Percentiles rank a stretch among this genome's conserved stretches.
phyloP scores from a whole-genome alignment of 2,888 invertebrate genomes.

The Creontiades dilutus region DNA sequence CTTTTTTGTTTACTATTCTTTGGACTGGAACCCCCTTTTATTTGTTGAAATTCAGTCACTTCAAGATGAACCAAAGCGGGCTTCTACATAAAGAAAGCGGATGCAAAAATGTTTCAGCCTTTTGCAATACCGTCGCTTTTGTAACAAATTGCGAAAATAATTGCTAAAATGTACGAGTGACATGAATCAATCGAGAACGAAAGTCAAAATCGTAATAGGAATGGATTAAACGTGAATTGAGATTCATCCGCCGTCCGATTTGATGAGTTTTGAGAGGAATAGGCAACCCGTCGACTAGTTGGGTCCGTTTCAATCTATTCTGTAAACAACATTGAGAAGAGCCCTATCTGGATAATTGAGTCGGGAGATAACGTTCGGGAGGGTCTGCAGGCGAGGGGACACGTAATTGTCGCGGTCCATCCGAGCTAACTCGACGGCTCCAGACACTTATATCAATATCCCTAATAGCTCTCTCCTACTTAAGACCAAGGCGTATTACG shows the following conservation, averaged over 20 bases:
- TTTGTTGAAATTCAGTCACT: too few relatives aligned
- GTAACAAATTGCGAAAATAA: too few relatives aligned
- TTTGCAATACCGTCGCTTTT: too few relatives aligned
- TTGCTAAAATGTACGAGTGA: too few relatives aligned
- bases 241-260: not conserved
- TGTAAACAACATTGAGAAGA: constrained; percentile 42
- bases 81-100: too few relatives aligned
- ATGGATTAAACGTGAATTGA: not conserved
- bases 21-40: too few relatives aligned
- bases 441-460: constrained; percentile 42
- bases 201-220: not conserved
- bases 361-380: constrained; percentile 7
- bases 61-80: too few relatives aligned
- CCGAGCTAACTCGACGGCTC: constrained; percentile 29
- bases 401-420: constrained; percentile 36
- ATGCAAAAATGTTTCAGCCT: too few relatives aligned
- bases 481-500: too few relatives aligned
- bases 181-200: not conserved
- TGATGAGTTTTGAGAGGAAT: constrained; percentile 25
- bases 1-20: too few relatives aligned
- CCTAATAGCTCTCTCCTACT: not conserved
- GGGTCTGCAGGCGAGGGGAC: not conserved
- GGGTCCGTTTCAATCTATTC: constrained; percentile 25
- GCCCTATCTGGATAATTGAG: constrained; percentile 33
- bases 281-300: not conserved